phyloP scores from a whole-genome alignment of 2,888 invertebrate genomes.

The Macrophya alboannulata region DNA sequence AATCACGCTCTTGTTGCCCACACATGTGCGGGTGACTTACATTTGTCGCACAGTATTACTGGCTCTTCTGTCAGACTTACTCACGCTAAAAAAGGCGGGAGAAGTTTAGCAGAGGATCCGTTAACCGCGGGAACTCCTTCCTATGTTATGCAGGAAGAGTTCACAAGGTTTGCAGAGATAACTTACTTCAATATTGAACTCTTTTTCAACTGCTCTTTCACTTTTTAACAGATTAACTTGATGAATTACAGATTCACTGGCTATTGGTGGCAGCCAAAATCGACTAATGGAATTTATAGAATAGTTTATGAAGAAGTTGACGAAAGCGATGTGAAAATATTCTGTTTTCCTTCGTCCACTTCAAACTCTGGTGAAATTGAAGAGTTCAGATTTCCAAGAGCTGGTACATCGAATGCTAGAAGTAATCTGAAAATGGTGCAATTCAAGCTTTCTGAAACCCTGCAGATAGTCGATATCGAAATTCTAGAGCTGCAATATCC shows the following conservation, averaged over 20 bases:
- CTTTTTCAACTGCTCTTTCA: neutral
- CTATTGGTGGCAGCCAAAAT: constrained; percentile 98
- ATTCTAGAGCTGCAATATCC: constrained; percentile 90
- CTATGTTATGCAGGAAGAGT: constrained; percentile 99
- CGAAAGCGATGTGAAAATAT: constrained; percentile 94
- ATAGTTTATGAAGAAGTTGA: constrained; percentile 94
- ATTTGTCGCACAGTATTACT: constrained; percentile 88
- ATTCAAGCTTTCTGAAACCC: constrained; percentile 85
- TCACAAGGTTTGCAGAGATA: constrained; percentile 79
- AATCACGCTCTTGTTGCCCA: constrained; percentile 93
- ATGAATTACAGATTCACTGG: constrained; percentile 88
- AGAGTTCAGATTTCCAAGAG: constrained; percentile 93
- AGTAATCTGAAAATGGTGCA: constrained; percentile 94
- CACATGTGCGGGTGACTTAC: constrained; percentile 94
- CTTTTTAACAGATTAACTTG: neutral
- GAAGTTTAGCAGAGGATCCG: constrained; percentile 90
- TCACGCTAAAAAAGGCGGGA: constrained; percentile 86
- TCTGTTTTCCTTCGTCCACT: constrained; percentile 93
- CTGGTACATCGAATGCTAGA: constrained; percentile 94
- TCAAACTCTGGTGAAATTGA: constrained; percentile 91
- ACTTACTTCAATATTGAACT: neutral
- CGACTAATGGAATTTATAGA: constrained; percentile 88
- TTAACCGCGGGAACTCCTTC: constrained; percentile 97
- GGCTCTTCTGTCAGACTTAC: constrained; percentile 88
- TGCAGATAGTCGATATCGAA: constrained; percentile 89